Evolutionary conservation across 1,140 invertebrate genomes (phyloP).

Genomic region (Metopolophium dirhodum): DNA sequence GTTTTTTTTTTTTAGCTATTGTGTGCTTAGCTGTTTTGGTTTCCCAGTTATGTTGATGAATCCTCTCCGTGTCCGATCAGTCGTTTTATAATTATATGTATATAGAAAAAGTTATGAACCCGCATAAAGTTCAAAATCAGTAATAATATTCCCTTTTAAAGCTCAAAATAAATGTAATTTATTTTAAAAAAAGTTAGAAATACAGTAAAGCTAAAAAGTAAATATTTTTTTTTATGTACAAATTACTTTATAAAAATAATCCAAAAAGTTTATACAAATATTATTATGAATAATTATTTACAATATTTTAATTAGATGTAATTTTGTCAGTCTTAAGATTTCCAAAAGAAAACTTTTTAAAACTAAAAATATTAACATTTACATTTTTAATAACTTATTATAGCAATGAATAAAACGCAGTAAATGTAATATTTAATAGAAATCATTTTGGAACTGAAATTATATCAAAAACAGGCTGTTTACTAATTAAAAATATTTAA

Average conservation of each 20-base stretch:
- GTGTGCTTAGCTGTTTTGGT: not conserved
- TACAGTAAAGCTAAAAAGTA: not conserved
- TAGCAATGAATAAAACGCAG: too few species aligned
- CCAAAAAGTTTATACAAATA: not conserved
- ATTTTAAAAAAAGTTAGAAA: not conserved
- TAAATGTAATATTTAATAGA: too few species aligned
- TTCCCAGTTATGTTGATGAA: too few species aligned
- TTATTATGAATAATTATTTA: not conserved
- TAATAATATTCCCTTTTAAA: not conserved
- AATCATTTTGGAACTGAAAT: too few species aligned
- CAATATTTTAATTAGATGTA: not conserved
- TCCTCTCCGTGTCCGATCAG: not conserved
- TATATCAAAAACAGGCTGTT: too few species aligned
- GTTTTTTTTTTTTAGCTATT: not conserved
- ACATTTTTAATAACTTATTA: too few species aligned
- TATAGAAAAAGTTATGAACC: not conserved
- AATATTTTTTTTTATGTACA: not conserved
- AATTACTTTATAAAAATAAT: not conserved
- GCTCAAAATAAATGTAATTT: not conserved
- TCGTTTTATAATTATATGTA: not conserved
- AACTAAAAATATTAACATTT: not conserved
- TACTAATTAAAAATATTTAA: too few species aligned
- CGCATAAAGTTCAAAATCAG: not conserved
- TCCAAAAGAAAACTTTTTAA: not conserved
- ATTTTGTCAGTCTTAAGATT: not conserved